These are phyloP conservation scores for Pogonus chalceus DNA, from an alignment of 1,140 invertebrate genomes.

Conservation along the genomic window DNA sequence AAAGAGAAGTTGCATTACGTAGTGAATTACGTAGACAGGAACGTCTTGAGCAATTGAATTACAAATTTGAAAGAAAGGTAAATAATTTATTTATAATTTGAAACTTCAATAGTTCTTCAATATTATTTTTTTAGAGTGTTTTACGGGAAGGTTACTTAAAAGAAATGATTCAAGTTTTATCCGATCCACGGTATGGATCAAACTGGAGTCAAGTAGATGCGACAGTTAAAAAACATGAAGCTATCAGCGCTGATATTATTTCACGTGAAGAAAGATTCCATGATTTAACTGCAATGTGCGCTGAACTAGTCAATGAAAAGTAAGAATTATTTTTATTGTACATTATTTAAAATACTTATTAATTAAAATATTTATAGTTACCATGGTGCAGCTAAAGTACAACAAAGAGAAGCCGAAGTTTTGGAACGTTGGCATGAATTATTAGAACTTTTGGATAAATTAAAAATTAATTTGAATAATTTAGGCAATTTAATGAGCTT, in stretches of 20 bases:
- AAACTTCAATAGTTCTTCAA: neutral
- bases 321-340: constrained; percentile 55
- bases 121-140: constrained; percentile 51
- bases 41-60: constrained; percentile 86
- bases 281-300: constrained; percentile 82
- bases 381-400: constrained; percentile 73
- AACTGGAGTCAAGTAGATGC: constrained; percentile 91
- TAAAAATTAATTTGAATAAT: constrained; percentile 67
- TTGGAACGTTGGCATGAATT: constrained; percentile 80
- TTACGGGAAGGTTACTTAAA: constrained; percentile 89
- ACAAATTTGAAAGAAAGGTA: constrained; percentile 91
- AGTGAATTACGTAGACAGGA: constrained; percentile 89
- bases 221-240: constrained; percentile 96
- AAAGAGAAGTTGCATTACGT: constrained; percentile 82
- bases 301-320: constrained; percentile 81
- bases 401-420: constrained; percentile 71
- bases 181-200: constrained; percentile 83
- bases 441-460: constrained; percentile 73
- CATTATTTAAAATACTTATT: neutral
- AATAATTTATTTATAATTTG: no score
- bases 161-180: constrained; percentile 95
- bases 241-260: constrained; percentile 93
- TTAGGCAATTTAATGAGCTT: constrained; percentile 73
- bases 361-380: constrained; percentile 28
- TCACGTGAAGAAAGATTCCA: constrained; percentile 91